Conservation (phyloP, 2,113 vertebrate genomes). For the Mormoops blainvillei region DNA sequence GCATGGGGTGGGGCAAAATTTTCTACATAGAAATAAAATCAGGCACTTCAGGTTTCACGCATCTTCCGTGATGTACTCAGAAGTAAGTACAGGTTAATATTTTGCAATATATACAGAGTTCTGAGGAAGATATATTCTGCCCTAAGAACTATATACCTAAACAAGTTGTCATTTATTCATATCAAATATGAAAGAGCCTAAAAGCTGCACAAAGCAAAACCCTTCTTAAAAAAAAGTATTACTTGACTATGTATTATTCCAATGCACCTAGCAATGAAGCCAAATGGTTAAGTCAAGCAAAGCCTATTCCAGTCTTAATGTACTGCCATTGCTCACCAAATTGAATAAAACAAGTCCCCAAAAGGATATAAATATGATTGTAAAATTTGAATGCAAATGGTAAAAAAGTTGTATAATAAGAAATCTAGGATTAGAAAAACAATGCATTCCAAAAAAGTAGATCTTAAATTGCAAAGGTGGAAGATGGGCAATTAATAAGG, state of each 20-base stretch:
- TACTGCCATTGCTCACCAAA: neutral
- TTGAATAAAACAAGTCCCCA: neutral
- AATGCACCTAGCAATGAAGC: neutral
- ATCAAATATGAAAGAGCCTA: neutral
- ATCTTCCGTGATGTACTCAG: neutral
- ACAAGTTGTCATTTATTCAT: neutral
- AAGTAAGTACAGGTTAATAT: neutral
- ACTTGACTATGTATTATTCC: neutral
- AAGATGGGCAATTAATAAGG: neutral
- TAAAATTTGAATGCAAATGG: neutral
- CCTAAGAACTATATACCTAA: neutral
- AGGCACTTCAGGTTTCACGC: neutral
- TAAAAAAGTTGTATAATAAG: neutral
- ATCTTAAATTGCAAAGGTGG: neutral
- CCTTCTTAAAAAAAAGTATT: neutral
- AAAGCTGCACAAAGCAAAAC: neutral
- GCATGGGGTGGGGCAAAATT: neutral
- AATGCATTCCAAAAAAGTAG: neutral
- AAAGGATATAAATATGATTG: neutral
- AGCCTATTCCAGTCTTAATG: neutral
- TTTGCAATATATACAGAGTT: neutral
- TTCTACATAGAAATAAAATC: neutral
- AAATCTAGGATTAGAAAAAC: neutral
- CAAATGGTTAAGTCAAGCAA: neutral
- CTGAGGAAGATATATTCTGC: neutral